These are phyloP conservation scores for Lepilemur ruficaudatus DNA, from an alignment of 2,797 vertebrate species.

Conservation along the genomic window DNA sequence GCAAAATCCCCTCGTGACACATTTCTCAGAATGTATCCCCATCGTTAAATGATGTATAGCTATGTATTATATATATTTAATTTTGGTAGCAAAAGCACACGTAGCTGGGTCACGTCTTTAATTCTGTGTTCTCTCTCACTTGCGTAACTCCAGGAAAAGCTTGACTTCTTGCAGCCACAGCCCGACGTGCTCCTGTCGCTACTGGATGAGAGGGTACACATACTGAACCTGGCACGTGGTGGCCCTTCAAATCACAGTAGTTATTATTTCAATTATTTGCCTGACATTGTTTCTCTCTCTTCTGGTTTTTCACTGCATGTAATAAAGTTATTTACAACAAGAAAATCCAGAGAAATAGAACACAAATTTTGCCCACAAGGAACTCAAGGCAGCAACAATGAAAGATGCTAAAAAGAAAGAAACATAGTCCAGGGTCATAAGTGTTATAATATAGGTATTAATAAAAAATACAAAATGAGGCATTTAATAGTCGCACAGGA, in stretches of 20 bases:
- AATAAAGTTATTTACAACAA: constrained; percentile 33
- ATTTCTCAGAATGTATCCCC: too few relatives aligned
- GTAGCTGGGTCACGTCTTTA: not conserved
- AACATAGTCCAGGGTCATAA: not conserved
- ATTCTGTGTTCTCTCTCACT: not conserved
- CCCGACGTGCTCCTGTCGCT: not conserved
- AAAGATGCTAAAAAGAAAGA: not conserved
- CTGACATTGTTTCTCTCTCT: not conserved
- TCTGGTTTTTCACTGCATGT: not conserved
- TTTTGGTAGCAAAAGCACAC: not conserved
- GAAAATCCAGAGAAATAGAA: constrained; percentile 38
- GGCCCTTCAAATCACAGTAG: not conserved
- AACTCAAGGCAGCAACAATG: not conserved
- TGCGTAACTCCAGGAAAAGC: not conserved
- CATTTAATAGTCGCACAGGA: not conserved
- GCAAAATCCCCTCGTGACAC: too few relatives aligned
- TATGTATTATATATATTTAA: too few relatives aligned
- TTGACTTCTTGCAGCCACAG: not conserved
- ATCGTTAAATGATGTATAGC: too few relatives aligned
- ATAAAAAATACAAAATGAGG: not conserved
- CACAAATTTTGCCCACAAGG: not conserved
- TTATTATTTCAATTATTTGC: not conserved
- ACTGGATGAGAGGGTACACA: not conserved
- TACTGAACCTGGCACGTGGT: not conserved
- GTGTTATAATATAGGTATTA: not conserved